A percentile compares a stretch with the other conserved stretches of the same genome.
phyloP scores from a whole-genome alignment of 2,113 vertebrate genomes.

The Podarcis muralis region DNA sequence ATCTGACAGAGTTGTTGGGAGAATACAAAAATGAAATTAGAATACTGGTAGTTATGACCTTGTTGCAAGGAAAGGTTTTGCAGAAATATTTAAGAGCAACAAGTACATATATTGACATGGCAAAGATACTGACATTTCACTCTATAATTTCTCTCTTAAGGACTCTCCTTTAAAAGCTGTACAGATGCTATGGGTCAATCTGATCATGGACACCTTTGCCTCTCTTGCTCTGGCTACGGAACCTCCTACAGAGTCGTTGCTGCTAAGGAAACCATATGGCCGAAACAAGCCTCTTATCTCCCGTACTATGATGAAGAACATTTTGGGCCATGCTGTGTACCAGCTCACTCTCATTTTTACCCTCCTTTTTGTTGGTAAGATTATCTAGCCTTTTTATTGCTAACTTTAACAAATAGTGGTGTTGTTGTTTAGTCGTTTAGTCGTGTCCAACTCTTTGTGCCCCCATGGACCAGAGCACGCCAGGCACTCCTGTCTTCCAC shows the following conservation, averaged over 20 bases:
- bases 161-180: slow-evolving; percentile 96
- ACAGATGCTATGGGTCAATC: slow-evolving; percentile 98
- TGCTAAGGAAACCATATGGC: slow-evolving; percentile 91
- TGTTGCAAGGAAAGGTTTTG: neutral
- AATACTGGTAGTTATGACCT: neutral
- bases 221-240: slow-evolving; percentile 94
- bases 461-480: no score
- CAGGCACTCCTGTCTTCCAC: no score
- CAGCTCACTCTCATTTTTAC: slow-evolving; percentile 95
- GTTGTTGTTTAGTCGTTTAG: no score
- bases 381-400: neutral
- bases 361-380: slow-evolving; percentile 90
- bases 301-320: slow-evolving; percentile 98
- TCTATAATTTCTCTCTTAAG: slow-evolving; percentile 62
- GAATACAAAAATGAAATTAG: neutral
- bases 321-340: slow-evolving; percentile 92
- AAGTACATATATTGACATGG: neutral
- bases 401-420: neutral
- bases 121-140: neutral
- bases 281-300: slow-evolving; percentile 97
- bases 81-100: neutral
- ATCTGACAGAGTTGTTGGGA: neutral
- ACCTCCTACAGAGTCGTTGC: slow-evolving; percentile 89
- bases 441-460: no score
- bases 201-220: slow-evolving; percentile 97